Conservation (phyloP, 2,113 vertebrate genomes). For the Orcinus orca region DNA sequence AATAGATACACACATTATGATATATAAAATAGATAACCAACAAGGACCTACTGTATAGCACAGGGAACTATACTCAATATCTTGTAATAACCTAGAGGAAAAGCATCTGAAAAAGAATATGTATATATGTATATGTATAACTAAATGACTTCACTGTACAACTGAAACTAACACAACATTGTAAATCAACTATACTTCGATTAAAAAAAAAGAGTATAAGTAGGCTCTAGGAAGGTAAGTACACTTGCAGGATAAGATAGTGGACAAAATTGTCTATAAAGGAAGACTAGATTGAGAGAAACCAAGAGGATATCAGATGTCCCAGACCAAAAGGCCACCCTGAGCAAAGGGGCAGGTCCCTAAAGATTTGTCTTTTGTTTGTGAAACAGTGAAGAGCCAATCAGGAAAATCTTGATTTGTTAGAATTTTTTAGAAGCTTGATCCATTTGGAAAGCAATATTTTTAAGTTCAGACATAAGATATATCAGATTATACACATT, state of each 20-base stretch:
- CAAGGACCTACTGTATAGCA: background rate
- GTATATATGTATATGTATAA: background rate
- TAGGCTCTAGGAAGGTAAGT: background rate
- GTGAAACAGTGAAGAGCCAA: background rate
- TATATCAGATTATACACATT: background rate
- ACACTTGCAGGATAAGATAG: background rate
- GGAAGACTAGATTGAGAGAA: background rate
- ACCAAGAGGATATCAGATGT: background rate
- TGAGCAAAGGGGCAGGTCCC: background rate
- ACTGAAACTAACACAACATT: background rate
- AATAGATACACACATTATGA: background rate
- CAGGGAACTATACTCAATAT: background rate
- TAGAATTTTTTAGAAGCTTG: background rate
- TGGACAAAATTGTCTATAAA: background rate
- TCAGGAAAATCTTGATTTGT: background rate
- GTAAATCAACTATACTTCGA: background rate
- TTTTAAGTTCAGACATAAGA: background rate
- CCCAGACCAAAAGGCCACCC: background rate
- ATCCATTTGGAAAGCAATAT: background rate
- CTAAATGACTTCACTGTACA: background rate
- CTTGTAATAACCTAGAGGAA: background rate
- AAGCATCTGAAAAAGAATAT: background rate
- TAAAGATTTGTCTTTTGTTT: background rate
- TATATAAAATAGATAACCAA: background rate
- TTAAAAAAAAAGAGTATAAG: background rate